Conservation (phyloP, 1,140 invertebrate genomes). For the Dendrolimus kikuchii region DNA sequence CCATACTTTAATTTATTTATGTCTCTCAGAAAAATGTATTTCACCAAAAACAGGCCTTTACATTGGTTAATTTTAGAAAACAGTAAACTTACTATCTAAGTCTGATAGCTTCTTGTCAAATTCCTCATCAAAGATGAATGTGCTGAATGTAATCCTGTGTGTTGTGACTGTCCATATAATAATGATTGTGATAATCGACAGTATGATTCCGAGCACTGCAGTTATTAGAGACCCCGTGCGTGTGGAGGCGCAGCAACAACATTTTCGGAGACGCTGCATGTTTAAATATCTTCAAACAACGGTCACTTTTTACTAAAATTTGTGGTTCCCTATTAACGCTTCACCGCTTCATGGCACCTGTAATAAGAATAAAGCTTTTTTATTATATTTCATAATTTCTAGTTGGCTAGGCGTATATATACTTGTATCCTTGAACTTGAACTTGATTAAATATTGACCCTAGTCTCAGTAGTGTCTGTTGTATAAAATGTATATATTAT, state of each 20-base stretch:
- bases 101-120: slow-evolving; percentile 67
- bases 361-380: slow-evolving; percentile 13
- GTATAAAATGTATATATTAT: no score
- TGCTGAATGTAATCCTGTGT: slow-evolving; percentile 74
- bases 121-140: slow-evolving; percentile 77
- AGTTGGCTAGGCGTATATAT: no score
- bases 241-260: slow-evolving; percentile 79
- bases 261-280: slow-evolving; percentile 67
- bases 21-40: no score
- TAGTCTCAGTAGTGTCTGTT: no score
- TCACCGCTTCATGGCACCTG: slow-evolving; percentile 44
- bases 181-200: slow-evolving; percentile 71
- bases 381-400: neutral
- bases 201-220: slow-evolving; percentile 78
- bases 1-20: no score
- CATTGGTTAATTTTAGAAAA: neutral
- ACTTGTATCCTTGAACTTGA: no score
- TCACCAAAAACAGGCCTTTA: no score
- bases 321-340: slow-evolving; percentile 6
- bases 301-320: neutral
- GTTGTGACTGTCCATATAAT: slow-evolving; percentile 46
- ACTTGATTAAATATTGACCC: no score
- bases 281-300: slow-evolving; percentile 17
- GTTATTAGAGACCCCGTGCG: slow-evolving; percentile 80
- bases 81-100: slow-evolving; percentile 71